A percentile compares a stretch with the other conserved stretches of the same genome.
These are phyloP conservation scores for Ammodramus savannarum DNA, from an alignment of 2,113 vertebrate genomes.

Conservation along the genomic window DNA sequence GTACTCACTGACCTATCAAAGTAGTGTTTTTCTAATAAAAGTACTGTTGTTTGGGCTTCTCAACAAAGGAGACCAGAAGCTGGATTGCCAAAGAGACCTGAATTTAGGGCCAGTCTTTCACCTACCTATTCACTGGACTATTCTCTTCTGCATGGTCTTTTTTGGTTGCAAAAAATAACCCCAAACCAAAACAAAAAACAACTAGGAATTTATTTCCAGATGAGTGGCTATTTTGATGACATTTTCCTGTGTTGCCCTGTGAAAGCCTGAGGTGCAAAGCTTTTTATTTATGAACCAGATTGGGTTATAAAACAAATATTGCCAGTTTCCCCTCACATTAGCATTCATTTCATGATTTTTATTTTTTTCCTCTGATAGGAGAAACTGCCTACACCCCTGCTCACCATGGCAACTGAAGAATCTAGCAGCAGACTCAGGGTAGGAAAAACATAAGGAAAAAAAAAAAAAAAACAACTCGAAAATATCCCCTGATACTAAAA, in stretches of 20 bases:
- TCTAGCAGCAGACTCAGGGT: constrained; percentile 68
- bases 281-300: background rate
- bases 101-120: background rate
- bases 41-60: background rate
- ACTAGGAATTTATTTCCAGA: background rate
- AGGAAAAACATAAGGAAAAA: constrained; percentile 42
- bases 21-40: background rate
- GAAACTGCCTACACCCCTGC: constrained; percentile 62
- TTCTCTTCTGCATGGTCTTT: background rate
- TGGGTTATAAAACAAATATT: background rate
- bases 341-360: constrained; percentile 68
- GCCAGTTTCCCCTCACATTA: constrained; percentile 53
- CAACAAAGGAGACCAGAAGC: background rate
- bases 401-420: constrained; percentile 79
- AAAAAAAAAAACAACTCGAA: constrained; percentile 1
- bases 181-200: background rate
- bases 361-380: constrained; percentile 50
- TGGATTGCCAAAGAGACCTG: background rate
- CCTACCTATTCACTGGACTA: background rate
- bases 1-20: background rate
- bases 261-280: background rate
- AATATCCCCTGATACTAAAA: constrained; percentile 76
- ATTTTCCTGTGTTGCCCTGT: background rate
- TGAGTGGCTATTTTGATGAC: background rate
- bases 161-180: background rate